Conservation (phyloP, 2,797 vertebrate genomes). For the Antennarius maculatus region DNA sequence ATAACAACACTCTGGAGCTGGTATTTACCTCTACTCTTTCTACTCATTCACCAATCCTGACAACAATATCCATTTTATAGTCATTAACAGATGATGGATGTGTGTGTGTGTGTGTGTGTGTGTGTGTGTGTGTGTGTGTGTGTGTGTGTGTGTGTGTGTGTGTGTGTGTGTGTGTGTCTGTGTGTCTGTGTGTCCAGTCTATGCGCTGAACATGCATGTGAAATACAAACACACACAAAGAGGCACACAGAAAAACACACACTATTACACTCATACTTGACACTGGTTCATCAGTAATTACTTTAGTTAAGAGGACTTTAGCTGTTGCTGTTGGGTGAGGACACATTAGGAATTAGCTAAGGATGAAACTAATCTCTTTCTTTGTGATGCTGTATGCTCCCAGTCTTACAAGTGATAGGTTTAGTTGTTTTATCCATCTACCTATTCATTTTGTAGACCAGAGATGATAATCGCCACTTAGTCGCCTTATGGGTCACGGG, state of each 20-base stretch:
- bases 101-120: slow-evolving; percentile 41
- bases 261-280: slow-evolving; percentile 36
- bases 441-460: slow-evolving; percentile 6
- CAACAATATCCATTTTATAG: slow-evolving; percentile 48
- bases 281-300: slow-evolving; percentile 60
- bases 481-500: too few species aligned
- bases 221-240: slow-evolving; percentile 25
- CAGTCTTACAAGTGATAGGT: slow-evolving; percentile 39
- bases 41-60: slow-evolving; percentile 38
- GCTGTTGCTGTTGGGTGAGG: slow-evolving; percentile 62
- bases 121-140: slow-evolving; percentile 41
- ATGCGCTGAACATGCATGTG: slow-evolving; percentile 27
- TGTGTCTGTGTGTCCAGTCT: slow-evolving; percentile 31
- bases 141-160: slow-evolving; percentile 39
- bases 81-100: slow-evolving; percentile 55
- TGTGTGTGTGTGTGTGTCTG: slow-evolving; percentile 37
- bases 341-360: slow-evolving; percentile 63
- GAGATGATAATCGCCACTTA: too few species aligned
- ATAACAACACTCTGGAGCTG: slow-evolving; percentile 29
- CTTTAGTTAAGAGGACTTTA: slow-evolving; percentile 70
- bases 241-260: slow-evolving; percentile 25
- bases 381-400: slow-evolving; percentile 21
- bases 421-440: slow-evolving; percentile 55
- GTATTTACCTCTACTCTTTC: slow-evolving; percentile 15
- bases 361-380: slow-evolving; percentile 42